These are phyloP conservation scores for Cephalopterus ornatus DNA, from an alignment of 2,113 vertebrate genomes.

Conservation along the genomic window DNA sequence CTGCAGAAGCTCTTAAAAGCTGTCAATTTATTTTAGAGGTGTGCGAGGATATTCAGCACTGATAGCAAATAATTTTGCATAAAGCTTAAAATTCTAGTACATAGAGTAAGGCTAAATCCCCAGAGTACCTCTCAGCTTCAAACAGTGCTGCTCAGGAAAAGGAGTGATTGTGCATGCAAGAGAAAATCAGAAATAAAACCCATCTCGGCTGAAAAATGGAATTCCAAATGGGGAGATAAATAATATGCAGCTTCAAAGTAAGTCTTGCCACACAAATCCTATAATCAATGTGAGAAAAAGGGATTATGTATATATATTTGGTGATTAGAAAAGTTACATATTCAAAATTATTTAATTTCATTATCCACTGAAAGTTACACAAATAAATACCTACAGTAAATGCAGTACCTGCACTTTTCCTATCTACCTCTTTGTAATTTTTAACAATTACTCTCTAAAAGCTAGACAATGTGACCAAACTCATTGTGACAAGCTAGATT, in stretches of 20 bases:
- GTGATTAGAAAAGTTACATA: slow-evolving; percentile 54
- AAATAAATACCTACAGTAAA: slow-evolving; percentile 1
- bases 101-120: slow-evolving; percentile 30
- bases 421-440: neutral
- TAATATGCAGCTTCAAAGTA: slow-evolving; percentile 47
- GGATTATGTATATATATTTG: slow-evolving; percentile 59
- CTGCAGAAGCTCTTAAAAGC: neutral
- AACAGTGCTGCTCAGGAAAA: slow-evolving; percentile 40
- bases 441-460: neutral
- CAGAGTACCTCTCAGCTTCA: slow-evolving; percentile 25
- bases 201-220: slow-evolving; percentile 15
- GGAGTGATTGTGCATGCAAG: slow-evolving; percentile 30
- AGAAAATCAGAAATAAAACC: slow-evolving; percentile 43
- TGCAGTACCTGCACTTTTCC: neutral
- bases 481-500: neutral
- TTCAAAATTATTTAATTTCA: slow-evolving; percentile 48
- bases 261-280: slow-evolving; percentile 40
- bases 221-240: slow-evolving; percentile 58
- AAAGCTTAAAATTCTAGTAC: slow-evolving; percentile 42
- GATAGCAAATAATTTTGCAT: slow-evolving; percentile 61
- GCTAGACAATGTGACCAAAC: neutral
- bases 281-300: slow-evolving; percentile 48
- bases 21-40: slow-evolving; percentile 21
- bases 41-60: neutral
- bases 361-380: slow-evolving; percentile 26